Percentiles rank a stretch among this genome's conserved stretches.
Evolutionary conservation across 2,113 vertebrate species (phyloP).

Genomic region (Chloropsis hardwickii): DNA sequence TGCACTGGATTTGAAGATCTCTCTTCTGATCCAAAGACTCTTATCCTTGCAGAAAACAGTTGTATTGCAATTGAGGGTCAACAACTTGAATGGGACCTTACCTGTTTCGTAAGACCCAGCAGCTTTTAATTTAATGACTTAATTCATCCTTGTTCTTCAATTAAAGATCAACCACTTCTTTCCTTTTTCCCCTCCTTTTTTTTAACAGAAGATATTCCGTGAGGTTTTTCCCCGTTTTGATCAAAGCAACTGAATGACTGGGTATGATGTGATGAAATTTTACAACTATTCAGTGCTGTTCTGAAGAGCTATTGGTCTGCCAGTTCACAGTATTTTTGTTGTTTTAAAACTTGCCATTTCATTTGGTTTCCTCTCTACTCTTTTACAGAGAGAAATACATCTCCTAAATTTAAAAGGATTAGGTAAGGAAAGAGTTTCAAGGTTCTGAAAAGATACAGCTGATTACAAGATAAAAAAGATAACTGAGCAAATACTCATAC

Average conservation of each 20-base stretch:
- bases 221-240: not conserved
- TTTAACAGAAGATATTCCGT: not conserved
- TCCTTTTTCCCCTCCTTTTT: rapidly evolving
- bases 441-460: not conserved
- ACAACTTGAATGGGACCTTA: not conserved
- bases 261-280: not conserved
- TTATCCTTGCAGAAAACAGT: not conserved
- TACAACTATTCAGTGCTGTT: not conserved
- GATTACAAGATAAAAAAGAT: not conserved
- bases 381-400: not conserved
- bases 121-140: not conserved
- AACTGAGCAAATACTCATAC: not conserved
- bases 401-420: not conserved
- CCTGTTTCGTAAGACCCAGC: not conserved
- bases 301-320: not conserved
- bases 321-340: not conserved
- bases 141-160: not conserved
- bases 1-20: not conserved
- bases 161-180: not conserved
- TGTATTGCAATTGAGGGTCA: not conserved
- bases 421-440: not conserved
- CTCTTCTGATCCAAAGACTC: not conserved
- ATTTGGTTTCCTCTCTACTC: not conserved
- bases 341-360: not conserved
- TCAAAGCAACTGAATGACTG: not conserved